phyloP scores from a whole-genome alignment of 2,888 invertebrate genomes.

The Nomada ruficornis region DNA sequence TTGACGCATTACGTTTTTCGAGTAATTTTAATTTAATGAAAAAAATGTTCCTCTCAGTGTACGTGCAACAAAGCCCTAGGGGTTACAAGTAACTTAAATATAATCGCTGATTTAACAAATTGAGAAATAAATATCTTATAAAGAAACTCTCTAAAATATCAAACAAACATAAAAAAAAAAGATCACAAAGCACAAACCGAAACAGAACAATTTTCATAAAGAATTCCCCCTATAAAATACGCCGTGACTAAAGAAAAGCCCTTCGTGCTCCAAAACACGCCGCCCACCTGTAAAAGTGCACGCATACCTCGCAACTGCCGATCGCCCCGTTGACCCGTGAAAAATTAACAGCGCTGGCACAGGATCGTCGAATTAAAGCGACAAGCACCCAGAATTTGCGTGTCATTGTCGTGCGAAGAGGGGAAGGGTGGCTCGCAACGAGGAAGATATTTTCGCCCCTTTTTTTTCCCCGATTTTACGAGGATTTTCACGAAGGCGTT shows the following conservation, averaged over 20 bases:
- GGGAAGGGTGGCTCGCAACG: background rate
- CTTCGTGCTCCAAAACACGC: background rate
- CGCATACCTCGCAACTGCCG: no score
- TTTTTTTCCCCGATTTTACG: slow-evolving; percentile 1
- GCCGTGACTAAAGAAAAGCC: background rate
- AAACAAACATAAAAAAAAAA: no score
- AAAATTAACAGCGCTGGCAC: slow-evolving; percentile 31
- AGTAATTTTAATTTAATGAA: no score
- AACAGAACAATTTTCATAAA: background rate
- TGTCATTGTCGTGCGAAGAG: slow-evolving; percentile 26
- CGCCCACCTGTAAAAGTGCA: no score
- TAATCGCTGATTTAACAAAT: no score
- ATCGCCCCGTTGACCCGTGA: background rate
- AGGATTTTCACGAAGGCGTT: slow-evolving; percentile 31
- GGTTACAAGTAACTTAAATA: no score
- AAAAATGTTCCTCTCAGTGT: no score
- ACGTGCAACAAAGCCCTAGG: no score
- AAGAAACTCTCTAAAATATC: no score
- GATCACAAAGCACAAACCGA: no score
- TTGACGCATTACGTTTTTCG: no score
- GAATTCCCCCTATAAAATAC: background rate
- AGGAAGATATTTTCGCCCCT: slow-evolving; percentile 7
- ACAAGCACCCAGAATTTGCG: slow-evolving; percentile 26
- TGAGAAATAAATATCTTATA: no score
- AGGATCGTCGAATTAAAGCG: slow-evolving; percentile 22